These are phyloP conservation scores for Yasuhikotakia modesta DNA, from an alignment of 2,797 vertebrate genomes.

Conservation along the genomic window DNA sequence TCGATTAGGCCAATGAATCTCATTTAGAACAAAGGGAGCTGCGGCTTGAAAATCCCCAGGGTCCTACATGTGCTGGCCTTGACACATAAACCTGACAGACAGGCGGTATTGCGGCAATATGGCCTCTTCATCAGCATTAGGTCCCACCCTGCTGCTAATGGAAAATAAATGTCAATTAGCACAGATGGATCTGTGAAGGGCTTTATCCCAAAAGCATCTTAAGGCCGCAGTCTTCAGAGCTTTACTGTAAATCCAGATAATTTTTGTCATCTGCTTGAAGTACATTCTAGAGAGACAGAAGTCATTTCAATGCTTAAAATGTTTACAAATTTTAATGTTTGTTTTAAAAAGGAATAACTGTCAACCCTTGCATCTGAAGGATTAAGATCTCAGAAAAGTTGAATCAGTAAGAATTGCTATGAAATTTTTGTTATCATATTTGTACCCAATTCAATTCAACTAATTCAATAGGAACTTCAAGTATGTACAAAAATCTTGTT, in stretches of 20 bases:
- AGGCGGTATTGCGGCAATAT: slow-evolving; percentile 87
- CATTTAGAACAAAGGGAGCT: slow-evolving; percentile 89
- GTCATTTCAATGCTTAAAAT: slow-evolving; percentile 11
- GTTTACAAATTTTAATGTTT: background rate
- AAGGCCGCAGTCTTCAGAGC: background rate
- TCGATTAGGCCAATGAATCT: slow-evolving; percentile 90
- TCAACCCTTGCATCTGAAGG: background rate
- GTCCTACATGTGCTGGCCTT: slow-evolving; percentile 81
- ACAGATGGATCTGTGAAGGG: slow-evolving; percentile 80
- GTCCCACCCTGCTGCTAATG: slow-evolving; percentile 85
- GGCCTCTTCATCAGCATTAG: slow-evolving; percentile 81
- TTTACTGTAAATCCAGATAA: slow-evolving; percentile 8
- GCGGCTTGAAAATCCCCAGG: slow-evolving; percentile 80
- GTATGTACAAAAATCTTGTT: background rate
- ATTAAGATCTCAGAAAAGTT: background rate
- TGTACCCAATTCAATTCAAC: background rate
- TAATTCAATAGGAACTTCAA: background rate
- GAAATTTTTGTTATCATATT: background rate
- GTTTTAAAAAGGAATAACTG: background rate
- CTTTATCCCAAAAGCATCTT: slow-evolving; percentile 49
- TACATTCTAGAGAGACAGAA: slow-evolving; percentile 36
- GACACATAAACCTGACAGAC: slow-evolving; percentile 50
- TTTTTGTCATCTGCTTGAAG: slow-evolving; percentile 36
- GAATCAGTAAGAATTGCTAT: background rate
- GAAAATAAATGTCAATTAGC: slow-evolving; percentile 91